Evolutionary conservation across 1,140 invertebrate species (phyloP), one percentile per base, ranked within the genome.

Genomic region (Drosophila jambulina): DNA sequence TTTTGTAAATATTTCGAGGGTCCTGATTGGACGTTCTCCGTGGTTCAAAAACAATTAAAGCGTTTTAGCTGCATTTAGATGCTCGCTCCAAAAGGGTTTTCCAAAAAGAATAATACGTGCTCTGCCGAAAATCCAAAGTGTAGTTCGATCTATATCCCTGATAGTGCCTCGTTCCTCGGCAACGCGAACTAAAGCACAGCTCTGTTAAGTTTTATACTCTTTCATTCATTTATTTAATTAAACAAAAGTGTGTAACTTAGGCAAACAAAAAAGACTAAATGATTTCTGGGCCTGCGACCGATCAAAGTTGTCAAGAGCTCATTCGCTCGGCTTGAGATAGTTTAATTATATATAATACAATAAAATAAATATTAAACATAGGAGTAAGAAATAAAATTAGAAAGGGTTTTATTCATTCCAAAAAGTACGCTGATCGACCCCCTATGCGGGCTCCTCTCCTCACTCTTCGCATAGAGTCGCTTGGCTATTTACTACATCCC

Each of bases 341-440:
- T 71, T 76, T 79, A 87, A 64, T 87, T 84, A 88, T 71, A 86
- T 91, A 86, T 91, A 91, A 86, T 90, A 91, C 86, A 91, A 80
- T 82, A 86, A 91, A 91, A 91, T 91, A 91, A 91, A 91, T 91
- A 91, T 87, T 91, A 91, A 91, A 72, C 79, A 82, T 86, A 91
- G 81, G 76, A 70, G 29, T 91, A 76, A 72, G 70, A 72, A 82
- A 91, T 85, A 90, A 90, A 71, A 62, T 82, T 82, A 90, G 42
- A 74, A 84, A 62, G 77, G 65, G 78, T 82, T 82, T 84, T 68
- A 84, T 82, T 79, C 67, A 81, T 71, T 86, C 72, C 67, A 75
- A 90, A 90, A 81, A 81, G 76, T 75, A 56, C 70, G 25, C 46
- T 40, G 53, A 71, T 56, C 48, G 43, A 38, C 45, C 49, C 59